Evolutionary conservation across 2,113 vertebrate species (phyloP).

Genomic region (Malaclemys terrapin): DNA sequence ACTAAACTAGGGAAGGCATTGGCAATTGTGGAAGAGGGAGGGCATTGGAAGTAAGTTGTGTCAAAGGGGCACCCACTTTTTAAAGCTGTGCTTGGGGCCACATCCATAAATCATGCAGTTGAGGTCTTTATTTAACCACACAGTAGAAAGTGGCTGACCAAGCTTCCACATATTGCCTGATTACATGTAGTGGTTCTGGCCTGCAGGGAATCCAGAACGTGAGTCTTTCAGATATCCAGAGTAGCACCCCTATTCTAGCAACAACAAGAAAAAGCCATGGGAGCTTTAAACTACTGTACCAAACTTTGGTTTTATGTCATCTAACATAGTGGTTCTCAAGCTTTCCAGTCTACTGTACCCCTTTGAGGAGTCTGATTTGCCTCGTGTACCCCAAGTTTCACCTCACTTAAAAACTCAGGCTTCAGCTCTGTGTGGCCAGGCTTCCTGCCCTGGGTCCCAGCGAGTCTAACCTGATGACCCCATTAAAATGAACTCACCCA

Average conservation of each 20-base stretch:
- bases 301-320: background rate
- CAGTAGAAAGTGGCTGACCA: background rate
- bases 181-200: background rate
- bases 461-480: no score
- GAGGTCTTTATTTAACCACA: background rate
- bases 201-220: background rate
- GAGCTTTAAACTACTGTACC: background rate
- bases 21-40: background rate
- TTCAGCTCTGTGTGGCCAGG: no score
- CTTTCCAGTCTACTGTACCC: no score
- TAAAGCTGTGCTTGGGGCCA: fast-evolving
- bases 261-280: background rate
- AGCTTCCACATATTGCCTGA: background rate
- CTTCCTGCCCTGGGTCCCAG: no score
- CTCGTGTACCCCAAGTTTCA: no score
- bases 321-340: no score
- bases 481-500: no score
- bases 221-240: background rate
- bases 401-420: no score
- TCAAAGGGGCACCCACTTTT: fast-evolving
- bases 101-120: fast-evolving
- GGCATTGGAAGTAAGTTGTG: background rate
- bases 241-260: background rate
- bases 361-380: no score
- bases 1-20: background rate